A percentile compares a stretch with the other conserved stretches of the same genome.
Conservation (phyloP, 2,113 vertebrate genomes). For the Carassius carassius region DNA sequence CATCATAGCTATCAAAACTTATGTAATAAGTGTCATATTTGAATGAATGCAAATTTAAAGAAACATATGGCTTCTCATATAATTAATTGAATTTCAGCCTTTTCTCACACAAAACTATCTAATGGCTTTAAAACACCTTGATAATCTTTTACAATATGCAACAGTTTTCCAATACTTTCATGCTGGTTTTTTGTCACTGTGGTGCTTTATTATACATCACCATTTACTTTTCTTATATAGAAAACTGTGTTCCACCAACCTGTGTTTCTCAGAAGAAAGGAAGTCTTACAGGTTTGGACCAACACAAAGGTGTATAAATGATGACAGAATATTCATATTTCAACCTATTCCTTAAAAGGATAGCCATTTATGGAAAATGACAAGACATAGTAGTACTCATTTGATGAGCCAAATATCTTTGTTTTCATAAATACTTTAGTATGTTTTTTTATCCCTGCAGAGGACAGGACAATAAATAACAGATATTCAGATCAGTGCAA, state of each 20-base stretch:
- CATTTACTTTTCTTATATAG: neutral
- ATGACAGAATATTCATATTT: slow-evolving; percentile 22
- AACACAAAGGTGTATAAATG: neutral
- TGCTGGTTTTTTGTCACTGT: neutral
- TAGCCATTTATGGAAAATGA: slow-evolving; percentile 41
- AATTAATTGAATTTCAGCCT: neutral
- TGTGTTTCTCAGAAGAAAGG: neutral
- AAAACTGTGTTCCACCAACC: neutral
- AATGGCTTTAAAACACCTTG: neutral
- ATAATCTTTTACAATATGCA: neutral
- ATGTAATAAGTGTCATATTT: neutral
- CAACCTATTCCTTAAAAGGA: slow-evolving; percentile 23
- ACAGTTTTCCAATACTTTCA: neutral
- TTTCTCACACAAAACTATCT: neutral
- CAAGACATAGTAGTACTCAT: slow-evolving; percentile 10
- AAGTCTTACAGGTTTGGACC: neutral
- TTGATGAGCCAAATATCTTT: slow-evolving; percentile 44
- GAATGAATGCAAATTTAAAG: neutral
- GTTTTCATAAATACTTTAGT: slow-evolving; percentile 58
- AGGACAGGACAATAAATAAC: slow-evolving; percentile 53
- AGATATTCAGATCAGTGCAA: slow-evolving; percentile 18
- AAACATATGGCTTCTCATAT: neutral
- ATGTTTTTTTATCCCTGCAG: slow-evolving; percentile 44
- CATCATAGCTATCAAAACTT: neutral
- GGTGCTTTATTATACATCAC: neutral